These are phyloP conservation scores for Gymnorhina tibicen DNA, from an alignment of 2,113 vertebrate genomes.

Conservation along the genomic window DNA sequence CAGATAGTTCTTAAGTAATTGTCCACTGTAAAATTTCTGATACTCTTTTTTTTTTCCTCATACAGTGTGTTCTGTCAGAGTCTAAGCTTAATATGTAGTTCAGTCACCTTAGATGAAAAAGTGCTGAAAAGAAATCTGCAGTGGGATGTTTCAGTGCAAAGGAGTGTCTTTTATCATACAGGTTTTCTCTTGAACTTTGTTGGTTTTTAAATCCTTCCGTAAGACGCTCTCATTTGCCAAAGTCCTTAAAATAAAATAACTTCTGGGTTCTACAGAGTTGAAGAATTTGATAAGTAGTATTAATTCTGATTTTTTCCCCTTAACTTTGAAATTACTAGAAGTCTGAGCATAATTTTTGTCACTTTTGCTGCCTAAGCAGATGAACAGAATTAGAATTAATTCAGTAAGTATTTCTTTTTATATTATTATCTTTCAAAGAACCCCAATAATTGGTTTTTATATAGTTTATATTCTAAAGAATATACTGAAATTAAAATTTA, in stretches of 20 bases:
- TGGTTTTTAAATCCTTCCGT: neutral
- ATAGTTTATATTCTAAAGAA: neutral
- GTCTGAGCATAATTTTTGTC: neutral
- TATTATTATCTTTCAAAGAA: neutral
- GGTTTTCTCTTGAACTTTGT: neutral
- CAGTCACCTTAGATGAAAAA: slow-evolving; percentile 6
- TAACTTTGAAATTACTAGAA: neutral
- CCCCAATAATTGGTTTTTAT: neutral
- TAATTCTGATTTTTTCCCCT: neutral
- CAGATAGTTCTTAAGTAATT: slow-evolving; percentile 83
- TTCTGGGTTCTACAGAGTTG: neutral
- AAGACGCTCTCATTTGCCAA: neutral
- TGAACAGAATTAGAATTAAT: neutral
- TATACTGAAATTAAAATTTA: neutral
- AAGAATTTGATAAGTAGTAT: neutral
- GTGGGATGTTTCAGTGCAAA: neutral
- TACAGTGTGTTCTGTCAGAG: slow-evolving; percentile 38
- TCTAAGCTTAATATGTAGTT: slow-evolving; percentile 44
- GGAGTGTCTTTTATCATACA: neutral
- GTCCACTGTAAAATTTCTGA: slow-evolving; percentile 76
- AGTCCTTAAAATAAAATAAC: neutral
- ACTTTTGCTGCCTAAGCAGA: neutral
- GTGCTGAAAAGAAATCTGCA: neutral
- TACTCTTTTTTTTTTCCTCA: slow-evolving; percentile 48
- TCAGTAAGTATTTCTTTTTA: neutral